Evolutionary conservation across 35 echinoderm and acorn worm genomes (phyloP), one percentile per base, ranked within the genome.

Genomic region (Nesometra sesokonis): DNA sequence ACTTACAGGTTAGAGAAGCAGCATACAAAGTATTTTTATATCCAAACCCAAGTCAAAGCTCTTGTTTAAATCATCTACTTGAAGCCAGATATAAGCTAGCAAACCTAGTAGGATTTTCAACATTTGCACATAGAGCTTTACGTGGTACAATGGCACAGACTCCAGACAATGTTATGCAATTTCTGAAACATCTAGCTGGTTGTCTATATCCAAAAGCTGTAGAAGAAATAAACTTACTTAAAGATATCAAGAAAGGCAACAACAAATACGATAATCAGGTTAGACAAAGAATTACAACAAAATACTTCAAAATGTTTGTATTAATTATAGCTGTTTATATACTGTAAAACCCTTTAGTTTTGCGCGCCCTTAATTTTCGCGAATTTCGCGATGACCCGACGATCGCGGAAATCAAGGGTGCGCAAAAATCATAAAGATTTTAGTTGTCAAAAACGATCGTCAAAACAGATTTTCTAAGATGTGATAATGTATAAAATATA

Each of bases 21-120:
- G 92, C 95, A 33, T 97, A 93, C 43, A 97, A 97, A 33, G 91
- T 97, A 32, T 97, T 83, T 57, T 89, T 94, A 13, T 93, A 94
- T 76, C 95, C 92, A 2, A 93, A 97, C 77, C 86, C 46, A 27
- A 76, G 86, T 37, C 95, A 97, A 47, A 80, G 46, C 3, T 21
- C 79, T 15, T 32, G 82, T 31, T 78, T 97, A 30, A 87, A 97
- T 33, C 37, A 86, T 5, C 84, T 97, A 0, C 77, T 97, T 34
- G 40, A 77, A 35, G 84, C 89, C 21, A 84, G 95, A 76, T 92
- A 97, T 52, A 87, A 83, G 11, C 87, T 97, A 77, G 95, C 95
- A 46, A 97, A 91, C 13, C 76, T 97, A 19, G 95, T 93, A 17
- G 95, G 92, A 36, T 97, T 91, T 85, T 46, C 87, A 46, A 89